These are phyloP conservation scores for Ladona fulva DNA, from an alignment of 1,140 invertebrate species.

Conservation along the genomic window DNA sequence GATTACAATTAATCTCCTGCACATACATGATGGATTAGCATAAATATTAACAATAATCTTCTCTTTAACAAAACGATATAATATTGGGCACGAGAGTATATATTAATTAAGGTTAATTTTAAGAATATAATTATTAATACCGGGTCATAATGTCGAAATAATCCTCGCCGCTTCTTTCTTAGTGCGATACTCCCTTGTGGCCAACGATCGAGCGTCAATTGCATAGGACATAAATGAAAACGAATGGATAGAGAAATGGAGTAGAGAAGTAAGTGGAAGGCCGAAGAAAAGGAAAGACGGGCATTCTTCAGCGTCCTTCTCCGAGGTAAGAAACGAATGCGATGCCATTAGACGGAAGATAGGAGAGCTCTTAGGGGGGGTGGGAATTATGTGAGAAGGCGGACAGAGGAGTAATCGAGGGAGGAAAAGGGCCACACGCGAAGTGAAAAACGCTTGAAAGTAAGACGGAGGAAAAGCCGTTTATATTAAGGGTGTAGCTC, in stretches of 20 bases:
- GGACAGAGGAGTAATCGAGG: neutral
- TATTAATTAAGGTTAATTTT: too few relatives aligned
- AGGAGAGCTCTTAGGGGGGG: neutral
- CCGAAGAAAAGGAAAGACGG: neutral
- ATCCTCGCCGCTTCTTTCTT: too few relatives aligned
- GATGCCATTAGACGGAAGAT: neutral
- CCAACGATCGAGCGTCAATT: too few relatives aligned
- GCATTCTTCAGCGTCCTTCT: neutral
- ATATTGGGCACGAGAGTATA: too few relatives aligned
- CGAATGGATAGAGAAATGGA: neutral
- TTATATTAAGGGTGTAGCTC: neutral
- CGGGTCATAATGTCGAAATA: too few relatives aligned
- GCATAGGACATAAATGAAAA: too few relatives aligned
- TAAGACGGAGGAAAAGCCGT: neutral
- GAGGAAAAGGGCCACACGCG: neutral
- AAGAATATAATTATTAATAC: too few relatives aligned
- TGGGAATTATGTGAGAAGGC: neutral
- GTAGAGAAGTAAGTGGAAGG: neutral
- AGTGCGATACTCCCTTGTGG: too few relatives aligned
- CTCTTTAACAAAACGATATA: too few relatives aligned
- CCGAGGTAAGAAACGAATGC: neutral
- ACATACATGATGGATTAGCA: too few relatives aligned
- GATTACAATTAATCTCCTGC: too few relatives aligned
- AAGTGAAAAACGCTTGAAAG: neutral
- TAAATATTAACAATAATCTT: too few relatives aligned